Conservation (phyloP, 2,888 invertebrate genomes). For the Bembecia ichneumoniformis region DNA sequence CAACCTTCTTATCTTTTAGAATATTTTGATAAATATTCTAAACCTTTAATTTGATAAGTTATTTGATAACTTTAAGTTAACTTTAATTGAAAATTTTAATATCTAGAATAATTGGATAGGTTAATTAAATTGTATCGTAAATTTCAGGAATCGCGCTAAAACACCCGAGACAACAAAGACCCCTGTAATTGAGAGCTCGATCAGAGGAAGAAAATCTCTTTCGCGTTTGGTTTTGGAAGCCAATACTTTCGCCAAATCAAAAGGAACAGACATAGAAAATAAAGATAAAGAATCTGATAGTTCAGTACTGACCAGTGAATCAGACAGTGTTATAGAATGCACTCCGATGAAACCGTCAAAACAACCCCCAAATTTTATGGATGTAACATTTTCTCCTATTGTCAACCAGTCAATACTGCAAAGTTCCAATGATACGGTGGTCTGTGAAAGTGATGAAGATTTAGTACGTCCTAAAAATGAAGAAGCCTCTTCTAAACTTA, state of each 20-base stretch:
- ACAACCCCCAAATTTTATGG: conserved; percentile 38
- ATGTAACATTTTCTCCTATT: conserved; percentile 57
- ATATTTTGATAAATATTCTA: too few species aligned
- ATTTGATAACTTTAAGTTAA: too few species aligned
- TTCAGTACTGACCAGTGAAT: conserved; percentile 1
- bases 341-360: conserved; percentile 52
- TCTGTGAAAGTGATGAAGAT: conserved; percentile 28
- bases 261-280: conserved; percentile 32
- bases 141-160: conserved; percentile 49
- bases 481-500: conserved; percentile 20
- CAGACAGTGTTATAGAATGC: conserved; percentile 36
- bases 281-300: conserved; percentile 19
- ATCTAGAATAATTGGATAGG: too few species aligned
- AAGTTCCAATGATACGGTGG: conserved; percentile 39
- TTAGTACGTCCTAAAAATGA: conserved; percentile 22
- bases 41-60: too few species aligned
- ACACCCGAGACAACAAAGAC: conserved; percentile 60
- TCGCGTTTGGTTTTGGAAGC: conserved; percentile 58
- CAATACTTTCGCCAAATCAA: conserved; percentile 54
- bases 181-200: conserved; percentile 38
- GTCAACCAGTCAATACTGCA: conserved; percentile 51
- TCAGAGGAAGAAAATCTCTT: conserved; percentile 44
- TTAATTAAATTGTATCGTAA: neutral
- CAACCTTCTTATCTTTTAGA: too few species aligned
- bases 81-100: too few species aligned